Conservation (phyloP, 2,888 invertebrate species). For the Helobdella robusta region DNA sequence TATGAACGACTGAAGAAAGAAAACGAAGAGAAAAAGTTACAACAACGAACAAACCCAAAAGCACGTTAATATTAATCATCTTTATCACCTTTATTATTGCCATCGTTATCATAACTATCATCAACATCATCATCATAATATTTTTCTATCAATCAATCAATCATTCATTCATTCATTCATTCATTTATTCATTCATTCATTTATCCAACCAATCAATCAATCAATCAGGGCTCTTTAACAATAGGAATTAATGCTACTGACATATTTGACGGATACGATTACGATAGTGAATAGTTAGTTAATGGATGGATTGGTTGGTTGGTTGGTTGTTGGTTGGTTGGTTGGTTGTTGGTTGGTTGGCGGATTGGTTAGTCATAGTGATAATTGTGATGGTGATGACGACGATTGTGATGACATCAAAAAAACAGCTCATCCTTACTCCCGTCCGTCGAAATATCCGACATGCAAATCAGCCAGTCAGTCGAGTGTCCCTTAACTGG, state of each 20-base stretch:
- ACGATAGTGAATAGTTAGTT: constrained; percentile 5
- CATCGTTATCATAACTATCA: no score
- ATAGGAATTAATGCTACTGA: constrained; percentile 86
- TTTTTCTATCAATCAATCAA: no score
- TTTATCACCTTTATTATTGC: no score
- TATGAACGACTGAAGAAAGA: constrained; percentile 66
- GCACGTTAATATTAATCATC: no score
- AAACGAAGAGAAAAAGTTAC: constrained; percentile 73
- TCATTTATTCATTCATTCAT: no score
- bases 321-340: neutral
- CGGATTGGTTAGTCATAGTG: neutral
- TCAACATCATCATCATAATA: no score
- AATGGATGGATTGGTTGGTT: no score
- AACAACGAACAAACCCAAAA: constrained; percentile 82
- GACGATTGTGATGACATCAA: constrained; percentile 37
- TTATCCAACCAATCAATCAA: no score
- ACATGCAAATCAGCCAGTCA: constrained; percentile 81
- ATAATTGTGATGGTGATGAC: neutral
- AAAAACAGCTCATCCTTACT: constrained; percentile 44
- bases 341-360: neutral
- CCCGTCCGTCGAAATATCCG: constrained; percentile 77
- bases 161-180: no score
- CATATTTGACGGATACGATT: constrained; percentile 71
- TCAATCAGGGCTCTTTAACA: constrained; percentile 67
- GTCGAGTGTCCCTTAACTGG: constrained; percentile 82